Conservation (phyloP, 2,888 invertebrate genomes). For the Eilema depressum region DNA sequence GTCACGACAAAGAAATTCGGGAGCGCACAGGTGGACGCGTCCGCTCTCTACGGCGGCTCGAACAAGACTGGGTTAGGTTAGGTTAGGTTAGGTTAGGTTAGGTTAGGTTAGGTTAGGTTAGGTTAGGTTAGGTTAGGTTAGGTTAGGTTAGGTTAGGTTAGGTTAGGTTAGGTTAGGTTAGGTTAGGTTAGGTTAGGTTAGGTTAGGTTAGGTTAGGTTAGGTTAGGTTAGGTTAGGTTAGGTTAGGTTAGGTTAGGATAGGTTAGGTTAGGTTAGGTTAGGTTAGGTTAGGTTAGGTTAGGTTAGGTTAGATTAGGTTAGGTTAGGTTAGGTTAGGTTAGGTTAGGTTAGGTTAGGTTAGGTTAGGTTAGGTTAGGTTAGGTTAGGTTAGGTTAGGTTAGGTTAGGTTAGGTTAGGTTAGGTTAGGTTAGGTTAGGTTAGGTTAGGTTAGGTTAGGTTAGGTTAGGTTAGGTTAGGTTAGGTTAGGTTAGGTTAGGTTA, state of each 20-base stretch:
- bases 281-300: slow-evolving; percentile 24
- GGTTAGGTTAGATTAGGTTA: slow-evolving; percentile 22
- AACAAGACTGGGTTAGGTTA: slow-evolving; percentile 11
- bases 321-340: slow-evolving; percentile 16
- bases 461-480: no score
- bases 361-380: background rate
- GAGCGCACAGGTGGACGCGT: no score
- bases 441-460: no score
- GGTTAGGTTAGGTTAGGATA: slow-evolving; percentile 17
- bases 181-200: slow-evolving; percentile 15
- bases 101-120: slow-evolving; percentile 16
- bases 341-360: background rate
- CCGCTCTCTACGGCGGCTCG: no score
- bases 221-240: slow-evolving; percentile 16
- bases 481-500: no score
- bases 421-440: no score
- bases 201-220: slow-evolving; percentile 15
- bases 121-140: slow-evolving; percentile 4
- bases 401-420: no score
- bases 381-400: no score
- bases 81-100: slow-evolving; percentile 13
- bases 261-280: slow-evolving; percentile 23
- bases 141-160: slow-evolving; percentile 6
- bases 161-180: slow-evolving; percentile 7
- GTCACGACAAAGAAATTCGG: no score